phyloP scores from a whole-genome alignment of 1,140 invertebrate genomes.

The Lordiphosa collinella region DNA sequence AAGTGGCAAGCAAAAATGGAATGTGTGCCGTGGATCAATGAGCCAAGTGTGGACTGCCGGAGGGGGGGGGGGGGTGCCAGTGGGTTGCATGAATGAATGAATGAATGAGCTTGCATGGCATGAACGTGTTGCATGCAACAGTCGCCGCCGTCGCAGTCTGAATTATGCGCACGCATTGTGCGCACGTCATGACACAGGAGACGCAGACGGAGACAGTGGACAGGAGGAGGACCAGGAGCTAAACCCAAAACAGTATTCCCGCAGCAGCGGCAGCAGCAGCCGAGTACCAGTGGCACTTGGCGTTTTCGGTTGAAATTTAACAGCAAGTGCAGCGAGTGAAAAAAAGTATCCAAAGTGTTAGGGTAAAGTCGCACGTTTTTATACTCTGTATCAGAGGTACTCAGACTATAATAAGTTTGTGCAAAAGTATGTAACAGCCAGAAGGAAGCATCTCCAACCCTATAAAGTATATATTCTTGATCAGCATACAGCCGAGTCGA shows the following conservation, averaged over 20 bases:
- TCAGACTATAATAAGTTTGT: too few species aligned
- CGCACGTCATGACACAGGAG: slow-evolving; percentile 66
- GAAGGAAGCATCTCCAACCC: too few species aligned
- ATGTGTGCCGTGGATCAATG: slow-evolving; percentile 73
- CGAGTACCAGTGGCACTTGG: slow-evolving; percentile 50
- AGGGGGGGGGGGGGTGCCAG: neutral
- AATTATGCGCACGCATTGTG: slow-evolving; percentile 78
- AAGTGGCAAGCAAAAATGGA: slow-evolving; percentile 70
- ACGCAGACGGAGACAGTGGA: too few species aligned
- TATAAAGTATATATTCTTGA: too few species aligned
- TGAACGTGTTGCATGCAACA: slow-evolving; percentile 63
- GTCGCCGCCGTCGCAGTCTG: slow-evolving; percentile 40
- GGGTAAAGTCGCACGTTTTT: too few species aligned
- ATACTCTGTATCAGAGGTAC: too few species aligned
- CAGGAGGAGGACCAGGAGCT: slow-evolving; percentile 21
- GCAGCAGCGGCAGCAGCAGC: neutral
- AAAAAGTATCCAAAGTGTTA: neutral
- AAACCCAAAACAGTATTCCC: slow-evolving; percentile 6
- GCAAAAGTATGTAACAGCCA: too few species aligned
- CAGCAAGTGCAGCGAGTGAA: slow-evolving; percentile 57
- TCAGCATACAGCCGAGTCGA: too few species aligned
- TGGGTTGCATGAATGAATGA: slow-evolving; percentile 68
- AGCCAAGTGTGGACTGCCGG: slow-evolving; percentile 39
- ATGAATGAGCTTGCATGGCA: slow-evolving; percentile 29
- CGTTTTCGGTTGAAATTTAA: slow-evolving; percentile 71